A percentile compares a stretch with the other conserved stretches of the same genome.
Conservation (phyloP, 2,113 vertebrate species). For the Monarcha castaneiventris region DNA sequence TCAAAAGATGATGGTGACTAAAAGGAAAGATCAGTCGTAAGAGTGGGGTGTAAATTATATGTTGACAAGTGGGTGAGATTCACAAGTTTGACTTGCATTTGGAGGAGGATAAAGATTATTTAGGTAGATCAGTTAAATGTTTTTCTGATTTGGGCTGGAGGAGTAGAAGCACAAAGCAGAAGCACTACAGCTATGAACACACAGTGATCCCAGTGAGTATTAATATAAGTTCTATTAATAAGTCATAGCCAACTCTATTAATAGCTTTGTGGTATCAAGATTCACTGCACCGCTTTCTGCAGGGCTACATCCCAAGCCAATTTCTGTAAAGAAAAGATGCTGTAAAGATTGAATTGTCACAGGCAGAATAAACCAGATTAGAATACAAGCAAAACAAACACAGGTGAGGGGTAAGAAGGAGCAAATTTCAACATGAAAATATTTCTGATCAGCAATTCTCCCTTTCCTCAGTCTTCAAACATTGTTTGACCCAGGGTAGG, state of each 20-base stretch:
- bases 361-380: background rate
- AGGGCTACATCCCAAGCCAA: background rate
- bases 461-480: background rate
- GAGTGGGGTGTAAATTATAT: background rate
- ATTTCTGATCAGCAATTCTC: background rate
- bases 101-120: background rate
- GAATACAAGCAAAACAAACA: background rate
- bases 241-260: background rate
- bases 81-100: background rate
- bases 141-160: background rate
- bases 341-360: background rate
- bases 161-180: background rate
- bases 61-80: constrained; percentile 14
- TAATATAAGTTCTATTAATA: constrained; percentile 38
- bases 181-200: background rate
- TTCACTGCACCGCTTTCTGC: background rate
- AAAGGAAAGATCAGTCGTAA: background rate
- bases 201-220: background rate
- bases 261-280: background rate
- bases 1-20: background rate
- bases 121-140: background rate
- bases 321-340: background rate
- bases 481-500: background rate
- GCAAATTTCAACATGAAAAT: background rate
- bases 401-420: background rate